phyloP scores from a whole-genome alignment of 2,113 vertebrate species.

The Macquaria australasica region DNA sequence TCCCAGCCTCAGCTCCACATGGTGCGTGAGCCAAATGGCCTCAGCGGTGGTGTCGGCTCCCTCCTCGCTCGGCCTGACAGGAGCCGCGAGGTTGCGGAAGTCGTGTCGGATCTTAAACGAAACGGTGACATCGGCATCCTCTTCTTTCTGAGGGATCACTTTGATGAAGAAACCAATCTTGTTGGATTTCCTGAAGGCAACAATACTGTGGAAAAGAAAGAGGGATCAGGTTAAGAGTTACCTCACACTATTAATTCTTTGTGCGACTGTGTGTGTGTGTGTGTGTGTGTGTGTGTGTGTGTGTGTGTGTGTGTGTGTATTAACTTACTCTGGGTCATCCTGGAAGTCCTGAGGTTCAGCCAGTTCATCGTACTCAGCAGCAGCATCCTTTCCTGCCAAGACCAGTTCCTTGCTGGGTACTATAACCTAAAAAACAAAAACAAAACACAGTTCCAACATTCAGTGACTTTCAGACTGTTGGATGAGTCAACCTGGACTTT shows the following conservation, averaged over 20 bases:
- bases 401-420: constrained; percentile 93
- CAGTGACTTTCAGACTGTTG: constrained; percentile 2
- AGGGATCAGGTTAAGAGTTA: constrained; percentile 11
- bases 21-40: constrained; percentile 96
- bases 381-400: constrained; percentile 95
- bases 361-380: constrained; percentile 97
- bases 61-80: constrained; percentile 91
- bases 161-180: constrained; percentile 99
- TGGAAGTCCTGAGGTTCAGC: constrained; percentile 98
- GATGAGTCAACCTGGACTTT: neutral
- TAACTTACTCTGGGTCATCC: constrained; percentile 96
- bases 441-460: constrained; percentile 5
- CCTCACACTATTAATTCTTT: neutral
- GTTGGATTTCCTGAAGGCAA: constrained; percentile 98
- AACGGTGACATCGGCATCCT: constrained; percentile 89
- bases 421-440: constrained; percentile 84
- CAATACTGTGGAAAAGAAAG: constrained; percentile 83
- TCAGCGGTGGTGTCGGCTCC: constrained; percentile 81
- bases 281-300: neutral
- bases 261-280: neutral
- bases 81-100: constrained; percentile 94
- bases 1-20: constrained; percentile 95
- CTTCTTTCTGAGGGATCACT: constrained; percentile 94
- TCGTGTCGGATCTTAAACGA: constrained; percentile 97
- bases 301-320: neutral